Base-by-base conservation (phyloP, 2,113 vertebrate species). In the Acrocephalus kingi region DNA sequence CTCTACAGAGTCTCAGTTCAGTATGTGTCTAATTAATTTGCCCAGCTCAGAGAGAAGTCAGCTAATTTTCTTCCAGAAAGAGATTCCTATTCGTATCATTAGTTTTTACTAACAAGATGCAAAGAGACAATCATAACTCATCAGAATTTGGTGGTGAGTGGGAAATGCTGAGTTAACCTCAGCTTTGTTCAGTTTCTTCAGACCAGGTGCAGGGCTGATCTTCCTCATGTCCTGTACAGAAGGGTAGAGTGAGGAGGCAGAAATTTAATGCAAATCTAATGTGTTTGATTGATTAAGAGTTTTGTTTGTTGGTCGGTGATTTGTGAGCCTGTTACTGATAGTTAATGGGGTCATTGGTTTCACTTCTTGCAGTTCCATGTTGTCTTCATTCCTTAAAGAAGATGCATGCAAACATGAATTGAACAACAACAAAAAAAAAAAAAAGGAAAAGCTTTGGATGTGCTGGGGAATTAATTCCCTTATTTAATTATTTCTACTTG, bases 131-230 rank as follows among this genome's bases (percentile, higher is more conserved):
- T 46, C 0, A 0, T 75, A 86, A 66, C 11, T 45, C n/a, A n/a
- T 25, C 31, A 43, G 41, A 81, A 98, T 87, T 93, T 97, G 56
- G 96, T 80, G 19, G 89, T 95, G 20, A 79, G 39, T 56, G 92
- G 87, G 51, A 93, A 61, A 19, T 72, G 48, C n/a, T 95, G n/a
- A 2, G 24, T 90, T 31, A 31, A 7, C 43, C 10, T 66, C 41
- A 10, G 51, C 25, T 64, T 58, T 89, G 63, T 31, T 94, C 24
- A 5, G 3, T 56, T 92, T 61, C 30, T 73, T 97, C 79, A 18
- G 10, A 51, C n/a, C 18, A 48, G 16, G 27, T 76, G 24, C 31
- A 73, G 62, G 45, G 12, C 55, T 89, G 31, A 19, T 78, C 35
- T 45, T 85, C 49, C 9, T 37, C 6, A 30, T 39, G 51, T 79